A percentile compares a stretch with the other conserved stretches of the same genome.
Conservation (phyloP, 2,797 vertebrate genomes). For the Threskiornis aethiopicus region DNA sequence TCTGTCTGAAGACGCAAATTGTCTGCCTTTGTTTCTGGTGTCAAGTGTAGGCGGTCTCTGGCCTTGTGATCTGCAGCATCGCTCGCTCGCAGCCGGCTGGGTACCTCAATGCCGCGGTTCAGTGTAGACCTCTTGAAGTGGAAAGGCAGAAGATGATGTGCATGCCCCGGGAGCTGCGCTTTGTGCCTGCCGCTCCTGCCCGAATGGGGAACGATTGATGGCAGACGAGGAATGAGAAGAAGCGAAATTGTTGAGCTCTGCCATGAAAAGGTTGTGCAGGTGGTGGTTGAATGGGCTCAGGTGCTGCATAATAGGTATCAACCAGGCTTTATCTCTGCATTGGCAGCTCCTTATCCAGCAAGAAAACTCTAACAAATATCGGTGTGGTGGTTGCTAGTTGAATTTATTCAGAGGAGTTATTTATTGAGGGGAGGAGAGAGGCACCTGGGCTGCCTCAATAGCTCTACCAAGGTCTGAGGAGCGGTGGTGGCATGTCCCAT, state of each 20-base stretch:
- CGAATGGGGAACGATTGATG: neutral
- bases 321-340: neutral
- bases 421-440: neutral
- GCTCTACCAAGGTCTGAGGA: neutral
- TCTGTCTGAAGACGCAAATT: neutral
- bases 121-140: neutral
- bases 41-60: neutral
- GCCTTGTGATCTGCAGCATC: neutral
- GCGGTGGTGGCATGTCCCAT: neutral
- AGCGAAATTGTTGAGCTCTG: neutral
- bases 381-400: neutral
- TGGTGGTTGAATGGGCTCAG: slow-evolving; percentile 66
- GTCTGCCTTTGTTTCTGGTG: neutral
- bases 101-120: neutral
- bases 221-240: neutral
- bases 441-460: neutral
- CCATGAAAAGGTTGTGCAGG: slow-evolving; percentile 63
- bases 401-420: neutral
- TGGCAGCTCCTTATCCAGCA: neutral
- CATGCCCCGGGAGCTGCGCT: neutral
- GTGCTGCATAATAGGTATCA: slow-evolving; percentile 52
- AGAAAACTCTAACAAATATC: neutral
- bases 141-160: neutral
- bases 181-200: neutral
- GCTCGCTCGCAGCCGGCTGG: neutral